Evolutionary conservation across 2,888 invertebrate genomes (phyloP).

Genomic region (Homarus gammarus): DNA sequence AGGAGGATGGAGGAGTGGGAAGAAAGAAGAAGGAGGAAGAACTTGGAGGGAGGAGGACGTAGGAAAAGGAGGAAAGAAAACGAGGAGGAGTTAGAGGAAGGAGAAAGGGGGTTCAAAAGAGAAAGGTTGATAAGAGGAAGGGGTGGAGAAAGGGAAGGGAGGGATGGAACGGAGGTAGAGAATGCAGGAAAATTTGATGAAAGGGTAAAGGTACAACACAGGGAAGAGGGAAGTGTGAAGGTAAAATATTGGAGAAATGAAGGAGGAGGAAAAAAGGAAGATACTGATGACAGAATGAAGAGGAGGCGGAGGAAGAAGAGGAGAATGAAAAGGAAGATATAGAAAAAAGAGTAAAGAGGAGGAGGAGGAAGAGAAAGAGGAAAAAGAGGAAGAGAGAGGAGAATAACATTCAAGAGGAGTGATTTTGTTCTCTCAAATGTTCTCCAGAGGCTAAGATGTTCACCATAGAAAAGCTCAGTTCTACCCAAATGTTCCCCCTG

Average conservation of each 20-base stretch:
- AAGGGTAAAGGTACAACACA: not conserved
- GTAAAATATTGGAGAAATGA: not conserved
- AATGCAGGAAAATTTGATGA: too few relatives aligned
- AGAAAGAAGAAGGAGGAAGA: constrained; percentile 11
- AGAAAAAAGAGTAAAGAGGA: not conserved
- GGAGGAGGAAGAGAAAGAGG: not conserved
- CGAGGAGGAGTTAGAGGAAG: not conserved
- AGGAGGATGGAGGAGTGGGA: constrained; percentile 27
- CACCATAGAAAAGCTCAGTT: too few relatives aligned
- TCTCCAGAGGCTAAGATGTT: too few relatives aligned
- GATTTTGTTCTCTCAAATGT: too few relatives aligned
- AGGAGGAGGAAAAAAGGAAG: not conserved
- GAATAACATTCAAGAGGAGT: too few relatives aligned
- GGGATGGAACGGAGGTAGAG: not conserved
- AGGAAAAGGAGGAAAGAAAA: too few relatives aligned
- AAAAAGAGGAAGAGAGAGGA: not conserved
- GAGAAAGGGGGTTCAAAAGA: too few relatives aligned
- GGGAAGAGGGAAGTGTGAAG: not conserved
- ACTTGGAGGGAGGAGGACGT: not conserved
- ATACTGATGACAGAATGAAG: not conserved
- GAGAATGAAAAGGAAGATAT: not conserved
- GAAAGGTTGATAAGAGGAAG: not conserved
- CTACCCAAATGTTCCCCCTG: too few relatives aligned
- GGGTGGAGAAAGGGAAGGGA: not conserved
- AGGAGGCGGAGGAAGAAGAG: not conserved